Evolutionary conservation across 2,797 vertebrate species (phyloP), one percentile per base, ranked within the genome.

Genomic region (Myotis pilosus): DNA sequence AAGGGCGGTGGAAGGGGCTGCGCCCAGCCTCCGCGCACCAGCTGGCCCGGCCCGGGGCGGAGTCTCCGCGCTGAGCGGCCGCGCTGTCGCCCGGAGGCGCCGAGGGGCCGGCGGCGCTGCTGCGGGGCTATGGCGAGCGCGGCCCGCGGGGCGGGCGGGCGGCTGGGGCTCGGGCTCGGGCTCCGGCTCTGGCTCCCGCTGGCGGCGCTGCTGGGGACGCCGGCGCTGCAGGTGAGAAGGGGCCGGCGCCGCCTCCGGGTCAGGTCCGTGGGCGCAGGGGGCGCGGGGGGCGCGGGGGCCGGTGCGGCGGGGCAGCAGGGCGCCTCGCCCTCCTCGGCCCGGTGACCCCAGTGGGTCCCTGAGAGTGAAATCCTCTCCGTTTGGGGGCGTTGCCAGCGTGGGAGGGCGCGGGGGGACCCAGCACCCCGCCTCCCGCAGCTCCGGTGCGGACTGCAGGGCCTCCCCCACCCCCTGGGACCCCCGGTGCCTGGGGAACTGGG

Each of bases 171-270:
- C 8, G 8, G 72, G 36, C 79, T 62, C n/a, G 64, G 36, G 66
- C 53, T 75, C 38, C 80, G 81, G 30, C 62, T 91, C 23, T 64
- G 83, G 74, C 60, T 80, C 30, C 94, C 3, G 53, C 38, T 94
- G 13, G 36, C 20, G 1, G 86, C 33, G 4, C 76, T 96, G 28
- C 55, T 96, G 2, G 74, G n/a, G 47, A 86, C 28, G 0, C 87
- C 51, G 8, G 23, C 38, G 49, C 36, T 30, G 0, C 94, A 96
- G 98, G 97, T 97, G 96, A 92, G 96, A 76, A 16, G 6, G 38
- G 66, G 78, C 5, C 2, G 38, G 7, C 53, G 4, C 23, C 10
- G 49, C 16, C 66, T 79, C 25, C 30, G 2, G 69, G 72, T 57
- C 6, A 5, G 33, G 38, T 16, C 33, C 5, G 38, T 6, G 1